Conservation (phyloP, 2,888 invertebrate genomes). For the Melanostoma mellinum region DNA sequence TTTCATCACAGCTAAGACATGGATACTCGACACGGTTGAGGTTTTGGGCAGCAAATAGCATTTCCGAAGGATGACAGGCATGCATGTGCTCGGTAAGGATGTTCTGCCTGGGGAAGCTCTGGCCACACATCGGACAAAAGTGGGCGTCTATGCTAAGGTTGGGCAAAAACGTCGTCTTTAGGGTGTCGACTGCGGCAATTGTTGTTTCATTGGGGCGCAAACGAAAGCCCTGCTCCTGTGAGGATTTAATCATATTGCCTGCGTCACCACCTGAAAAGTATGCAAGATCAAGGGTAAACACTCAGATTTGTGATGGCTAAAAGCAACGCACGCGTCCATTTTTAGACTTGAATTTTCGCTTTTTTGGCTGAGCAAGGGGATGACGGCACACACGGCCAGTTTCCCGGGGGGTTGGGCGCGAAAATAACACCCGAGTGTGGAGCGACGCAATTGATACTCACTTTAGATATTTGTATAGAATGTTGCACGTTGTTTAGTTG, state of each 20-base stretch:
- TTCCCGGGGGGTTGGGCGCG: slow-evolving; percentile 73
- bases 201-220: slow-evolving; percentile 69
- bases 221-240: slow-evolving; percentile 80
- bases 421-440: slow-evolving; percentile 60
- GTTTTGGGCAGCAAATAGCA: slow-evolving; percentile 69
- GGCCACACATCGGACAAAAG: slow-evolving; percentile 81
- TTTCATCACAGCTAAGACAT: slow-evolving; percentile 80
- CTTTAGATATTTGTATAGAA: slow-evolving; percentile 44
- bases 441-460: slow-evolving; percentile 48
- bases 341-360: slow-evolving; percentile 68
- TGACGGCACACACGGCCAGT: slow-evolving; percentile 69
- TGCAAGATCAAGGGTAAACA: slow-evolving; percentile 65
- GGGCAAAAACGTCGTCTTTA: slow-evolving; percentile 80
- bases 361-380: slow-evolving; percentile 59
- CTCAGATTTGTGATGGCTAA: slow-evolving; percentile 32
- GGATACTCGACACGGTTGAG: slow-evolving; percentile 77
- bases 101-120: slow-evolving; percentile 79
- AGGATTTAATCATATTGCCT: slow-evolving; percentile 79
- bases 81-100: slow-evolving; percentile 80
- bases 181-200: slow-evolving; percentile 77
- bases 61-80: slow-evolving; percentile 77
- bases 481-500: slow-evolving; percentile 25
- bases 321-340: slow-evolving; percentile 72
- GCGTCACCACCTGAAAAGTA: slow-evolving; percentile 70
- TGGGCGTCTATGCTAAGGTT: slow-evolving; percentile 80